Evolutionary conservation across 2,888 invertebrate genomes (phyloP).

Genomic region (Drosophila limbata): DNA sequence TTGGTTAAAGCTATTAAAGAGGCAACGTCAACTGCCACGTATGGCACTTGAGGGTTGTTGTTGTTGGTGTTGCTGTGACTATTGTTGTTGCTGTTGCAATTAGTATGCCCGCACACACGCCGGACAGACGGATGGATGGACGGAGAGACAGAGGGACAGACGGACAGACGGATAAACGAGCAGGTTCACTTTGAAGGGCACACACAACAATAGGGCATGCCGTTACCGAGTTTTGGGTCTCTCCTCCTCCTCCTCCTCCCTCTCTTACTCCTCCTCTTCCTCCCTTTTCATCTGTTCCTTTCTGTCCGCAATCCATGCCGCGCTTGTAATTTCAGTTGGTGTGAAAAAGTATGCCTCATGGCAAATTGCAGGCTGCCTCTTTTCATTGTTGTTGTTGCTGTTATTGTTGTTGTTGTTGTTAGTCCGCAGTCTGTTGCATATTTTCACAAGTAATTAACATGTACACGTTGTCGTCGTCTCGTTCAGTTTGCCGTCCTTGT

Average conservation of each 20-base stretch:
- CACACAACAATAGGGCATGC: conserved; percentile 50
- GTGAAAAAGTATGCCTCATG: conserved; percentile 71
- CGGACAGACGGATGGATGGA: conserved; percentile 7
- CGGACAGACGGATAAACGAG: conserved; percentile 12
- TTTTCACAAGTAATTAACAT: conserved; percentile 81
- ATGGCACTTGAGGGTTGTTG: conserved; percentile 37
- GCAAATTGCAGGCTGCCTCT: conserved; percentile 60
- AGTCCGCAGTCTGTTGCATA: conserved; percentile 73
- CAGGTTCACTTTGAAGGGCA: conserved; percentile 64
- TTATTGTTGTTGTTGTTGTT: conserved; percentile 18
- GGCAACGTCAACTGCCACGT: conserved; percentile 42
- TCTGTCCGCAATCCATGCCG: conserved; percentile 22
- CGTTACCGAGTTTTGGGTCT: conserved; percentile 31
- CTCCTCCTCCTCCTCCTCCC: not conserved
- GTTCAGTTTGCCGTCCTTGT: conserved; percentile 44
- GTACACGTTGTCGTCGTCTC: conserved; percentile 62
- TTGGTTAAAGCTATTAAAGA: conserved; percentile 64
- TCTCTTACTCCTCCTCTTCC: not conserved
- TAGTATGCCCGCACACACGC: conserved; percentile 71
- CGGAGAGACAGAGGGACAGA: not conserved
- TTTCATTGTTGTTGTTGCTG: conserved; percentile 17
- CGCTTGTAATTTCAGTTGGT: conserved; percentile 65
- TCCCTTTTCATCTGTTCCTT: not conserved
- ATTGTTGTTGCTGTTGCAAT: conserved; percentile 60
- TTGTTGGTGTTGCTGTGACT: conserved; percentile 46